Base-by-base conservation (phyloP, 1,140 invertebrate genomes). In the Scaptodrosophila lebanonensis region DNA sequence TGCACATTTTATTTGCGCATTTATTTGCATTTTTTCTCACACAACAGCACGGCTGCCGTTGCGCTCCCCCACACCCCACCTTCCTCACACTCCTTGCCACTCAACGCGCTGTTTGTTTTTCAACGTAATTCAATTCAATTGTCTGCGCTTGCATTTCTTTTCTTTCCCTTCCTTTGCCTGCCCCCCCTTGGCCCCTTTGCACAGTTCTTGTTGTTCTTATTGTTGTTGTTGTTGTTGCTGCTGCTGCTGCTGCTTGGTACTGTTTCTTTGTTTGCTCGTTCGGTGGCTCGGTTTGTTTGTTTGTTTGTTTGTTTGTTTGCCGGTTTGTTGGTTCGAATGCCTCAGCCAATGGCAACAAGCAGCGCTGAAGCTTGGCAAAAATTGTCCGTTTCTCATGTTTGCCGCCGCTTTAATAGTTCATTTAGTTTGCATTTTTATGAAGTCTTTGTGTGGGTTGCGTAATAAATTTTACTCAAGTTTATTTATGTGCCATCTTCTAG, bases 401-500 rank as follows among this genome's bases (percentile, higher is more conserved):
- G 68, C 73, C 75, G 73, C 33, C 54, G 54, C 56, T 66, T 82
- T 82, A 82, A 82, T 82, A 82, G 75, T 82, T 75, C 75, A 82
- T 82, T 82, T 82, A 82, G 75, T 82, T 82, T 70, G 75, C 75
- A 82, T 82, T 82, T 82, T 82, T 82, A 82, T 82, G 76, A 73
- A 82, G 73, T 77, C 73, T 77, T 77, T 77, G 73, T 77, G 73
- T 77, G 73, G 73, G 75, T 82, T 82, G 75, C 75, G 76, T 82
- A 82, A 82, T 82, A 82, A 82, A 82, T 82, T 82, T 83, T 76
- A 82, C 75, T 82, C 53, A 75, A 70, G 69, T 62, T 82, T 82
- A 82, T 82, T 82, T 82, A 82, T 75, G 69, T 75, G 69, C 70
- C 69, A 75, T 82, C 75, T 53, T 51, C 53, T 57, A 82, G 75